Evolutionary conservation across 1,140 invertebrate genomes (phyloP), one percentile per base, ranked within the genome.

Genomic region (Anastrepha obliqua): DNA sequence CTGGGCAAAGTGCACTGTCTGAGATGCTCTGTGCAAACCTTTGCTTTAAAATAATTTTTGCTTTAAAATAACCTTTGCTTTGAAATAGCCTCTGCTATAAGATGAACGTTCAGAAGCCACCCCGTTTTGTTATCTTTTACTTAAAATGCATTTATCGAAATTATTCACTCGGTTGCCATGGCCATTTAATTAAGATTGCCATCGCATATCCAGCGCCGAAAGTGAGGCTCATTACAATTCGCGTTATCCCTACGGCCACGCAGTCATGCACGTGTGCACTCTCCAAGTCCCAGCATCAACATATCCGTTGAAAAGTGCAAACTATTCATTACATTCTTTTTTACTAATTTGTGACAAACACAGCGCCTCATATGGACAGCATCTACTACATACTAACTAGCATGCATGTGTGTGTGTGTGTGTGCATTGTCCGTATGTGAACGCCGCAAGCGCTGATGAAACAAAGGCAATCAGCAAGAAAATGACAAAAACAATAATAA

Each of bases 391-490:
- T 62, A 9, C 9, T 7, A 7, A 55, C 9, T 7, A 7, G 51
- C 9, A 55, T 55, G 51, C 9, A 55, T 55, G 0, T 7, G 5
- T 55, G 51, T 9, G 9, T 9, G 9, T 55, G 51, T 55, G 51
- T 9, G 9, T 55, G 51, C 3, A 15, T n/a, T 17, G 11, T 3
- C 60, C 17, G 4, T 5, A 3, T 62, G 17, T n/a, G 2, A 7
- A 3, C 7, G 67, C 67, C 67, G 39, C 67, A 47, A 74, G 42
- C 67, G 5, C 7, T 74, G 42, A 29, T 47, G 67, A 74, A 47
- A 74, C 67, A 74, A 74, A 47, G 67, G 67, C 67, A 74, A 74
- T 74, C 67, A 47, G 67, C 42, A 47, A 74, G 67, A 74, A 74
- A 47, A 47, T 74, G 67, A 74, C 67, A 74, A 47, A 67, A 42